Evolutionary conservation across 2,888 invertebrate species (phyloP).

Genomic region (Brachyptera putata): DNA sequence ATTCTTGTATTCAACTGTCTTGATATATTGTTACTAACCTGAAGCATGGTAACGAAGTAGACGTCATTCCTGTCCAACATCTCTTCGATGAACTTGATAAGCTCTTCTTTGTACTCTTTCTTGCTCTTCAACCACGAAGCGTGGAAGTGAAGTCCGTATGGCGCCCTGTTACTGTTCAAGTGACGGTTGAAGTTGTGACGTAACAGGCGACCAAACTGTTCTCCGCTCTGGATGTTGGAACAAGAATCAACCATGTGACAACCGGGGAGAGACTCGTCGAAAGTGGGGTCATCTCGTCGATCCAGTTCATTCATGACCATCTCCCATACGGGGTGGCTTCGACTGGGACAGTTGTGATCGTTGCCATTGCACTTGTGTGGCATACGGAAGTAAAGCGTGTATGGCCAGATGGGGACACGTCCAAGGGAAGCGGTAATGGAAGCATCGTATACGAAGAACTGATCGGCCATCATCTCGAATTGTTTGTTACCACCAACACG

Average conservation of each 20-base stretch:
- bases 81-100: constrained; percentile 90
- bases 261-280: constrained; percentile 89
- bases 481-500: constrained; percentile 91
- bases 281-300: constrained; percentile 87
- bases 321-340: constrained; percentile 90
- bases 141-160: constrained; percentile 88
- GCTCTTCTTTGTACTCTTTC: constrained; percentile 85
- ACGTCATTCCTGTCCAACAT: constrained; percentile 85
- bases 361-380: constrained; percentile 94
- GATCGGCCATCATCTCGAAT: constrained; percentile 96
- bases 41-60: constrained; percentile 86
- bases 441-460: constrained; percentile 91
- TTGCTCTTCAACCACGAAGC: constrained; percentile 94
- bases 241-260: constrained; percentile 94
- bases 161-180: constrained; percentile 88
- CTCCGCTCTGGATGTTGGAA: constrained; percentile 86
- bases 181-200: constrained; percentile 94
- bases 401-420: constrained; percentile 94
- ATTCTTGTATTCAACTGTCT: no score
- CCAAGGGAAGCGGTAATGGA: constrained; percentile 87
- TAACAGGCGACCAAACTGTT: constrained; percentile 83
- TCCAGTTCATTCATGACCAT: constrained; percentile 95
- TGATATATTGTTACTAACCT: constrained; percentile 49
- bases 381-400: constrained; percentile 94
- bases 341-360: constrained; percentile 79